Evolutionary conservation across 2,113 vertebrate genomes (phyloP), one percentile per base, ranked within the genome.

Genomic region (Petrocephalus zakoni): DNA sequence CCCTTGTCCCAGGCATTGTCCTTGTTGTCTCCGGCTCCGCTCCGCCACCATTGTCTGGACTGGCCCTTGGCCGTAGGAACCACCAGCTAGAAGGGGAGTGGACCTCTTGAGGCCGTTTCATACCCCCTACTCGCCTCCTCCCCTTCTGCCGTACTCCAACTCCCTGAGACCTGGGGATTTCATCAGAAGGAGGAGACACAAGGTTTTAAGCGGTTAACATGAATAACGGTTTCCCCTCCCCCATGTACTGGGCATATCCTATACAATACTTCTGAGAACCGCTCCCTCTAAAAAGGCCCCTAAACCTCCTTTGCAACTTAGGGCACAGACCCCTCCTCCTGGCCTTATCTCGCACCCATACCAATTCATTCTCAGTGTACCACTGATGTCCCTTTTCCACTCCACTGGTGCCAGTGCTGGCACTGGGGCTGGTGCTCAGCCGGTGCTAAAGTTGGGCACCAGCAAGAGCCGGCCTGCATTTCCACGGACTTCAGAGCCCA

Each of bases 271-370:
- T 90, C 84, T 9, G 84, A 51, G 1, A 86, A n/a, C 68, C 78
- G 49, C 17, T 87, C 89, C 10, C 47, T 21, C n/a, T 90, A 72
- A 19, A 88, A 2, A 87, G 89, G 5, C 78, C 89, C 15, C 51
- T 89, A 52, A 22, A 89, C 22, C 55, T 11, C 64, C 87, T 55
- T 34, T 88, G 82, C 46, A 88, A 0, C 21, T 88, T 90, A 0
- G 49, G 61, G n/a, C 61, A 81, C 22, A 86, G 3, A 19, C 81
- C 64, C 5, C 34, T 22, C n/a, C 37, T 86, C 51, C 52, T 88
- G 8, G 89, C 89, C 53, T 86, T 88, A 58, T n/a, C 19, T 9
- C 15, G 29, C 1, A 88, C 49, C 89, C 64, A 90, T 2, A 87
- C 89, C 51, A 81, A 15, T 10, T 86, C 87, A 7, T 83, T 61